These are phyloP conservation scores for Drosophila punjabiensis DNA, from an alignment of 1,140 invertebrate genomes.

Conservation along the genomic window DNA sequence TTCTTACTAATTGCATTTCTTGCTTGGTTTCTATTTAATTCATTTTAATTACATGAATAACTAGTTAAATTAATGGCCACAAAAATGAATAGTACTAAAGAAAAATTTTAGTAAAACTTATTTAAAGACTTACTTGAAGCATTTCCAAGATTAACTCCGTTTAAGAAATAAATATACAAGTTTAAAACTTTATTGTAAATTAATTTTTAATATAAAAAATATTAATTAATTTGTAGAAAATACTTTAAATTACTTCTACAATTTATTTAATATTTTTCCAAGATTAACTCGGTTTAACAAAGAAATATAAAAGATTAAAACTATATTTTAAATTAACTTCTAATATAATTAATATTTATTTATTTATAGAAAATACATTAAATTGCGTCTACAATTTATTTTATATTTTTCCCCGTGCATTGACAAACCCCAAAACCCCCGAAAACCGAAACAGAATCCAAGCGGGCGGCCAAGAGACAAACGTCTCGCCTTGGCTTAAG, in stretches of 20 bases:
- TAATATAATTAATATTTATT: background rate
- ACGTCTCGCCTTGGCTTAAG: slow-evolving; percentile 55
- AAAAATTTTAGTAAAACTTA: background rate
- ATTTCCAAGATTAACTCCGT: background rate
- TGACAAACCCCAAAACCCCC: slow-evolving; percentile 22
- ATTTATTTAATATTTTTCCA: background rate
- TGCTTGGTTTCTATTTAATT: no score
- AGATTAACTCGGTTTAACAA: background rate
- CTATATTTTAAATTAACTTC: background rate
- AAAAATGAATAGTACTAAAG: no score
- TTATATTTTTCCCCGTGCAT: background rate
- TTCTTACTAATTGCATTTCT: no score
- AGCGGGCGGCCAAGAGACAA: slow-evolving; percentile 47
- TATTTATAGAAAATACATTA: no score
- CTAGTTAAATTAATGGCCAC: no score
- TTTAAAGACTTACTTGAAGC: background rate
- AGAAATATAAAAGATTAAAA: background rate
- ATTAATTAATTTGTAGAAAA: no score
- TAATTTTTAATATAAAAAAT: background rate
- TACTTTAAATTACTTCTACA: no score
- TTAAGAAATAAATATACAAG: background rate
- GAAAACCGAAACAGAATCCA: slow-evolving; percentile 34
- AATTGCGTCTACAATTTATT: background rate
- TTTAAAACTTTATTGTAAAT: background rate
- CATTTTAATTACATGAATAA: no score